Evolutionary conservation across 2,888 invertebrate species (phyloP).

Genomic region (Harpalus rubripes): DNA sequence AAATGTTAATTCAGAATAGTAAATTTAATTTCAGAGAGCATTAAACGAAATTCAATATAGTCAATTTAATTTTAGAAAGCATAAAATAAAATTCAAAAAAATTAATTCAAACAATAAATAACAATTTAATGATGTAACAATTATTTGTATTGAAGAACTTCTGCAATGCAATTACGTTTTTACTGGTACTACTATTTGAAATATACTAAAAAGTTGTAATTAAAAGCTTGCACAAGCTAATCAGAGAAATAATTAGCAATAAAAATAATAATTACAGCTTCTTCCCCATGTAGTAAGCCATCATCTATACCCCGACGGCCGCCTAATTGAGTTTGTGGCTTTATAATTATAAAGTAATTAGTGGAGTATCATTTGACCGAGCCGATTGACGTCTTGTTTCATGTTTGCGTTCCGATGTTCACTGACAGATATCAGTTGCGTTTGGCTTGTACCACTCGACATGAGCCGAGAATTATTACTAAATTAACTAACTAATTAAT

Average conservation of each 20-base stretch:
- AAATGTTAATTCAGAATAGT: too few species aligned
- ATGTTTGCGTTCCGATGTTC: background rate
- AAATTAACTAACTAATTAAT: conserved; percentile 32
- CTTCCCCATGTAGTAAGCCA: background rate
- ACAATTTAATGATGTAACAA: too few species aligned
- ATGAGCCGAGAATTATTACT: conserved; percentile 33
- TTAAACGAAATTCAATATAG: too few species aligned
- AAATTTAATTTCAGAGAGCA: too few species aligned
- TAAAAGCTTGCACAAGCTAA: background rate
- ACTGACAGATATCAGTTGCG: conserved; percentile 39
- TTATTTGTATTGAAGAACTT: too few species aligned
- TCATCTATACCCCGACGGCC: background rate
- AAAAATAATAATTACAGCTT: background rate
- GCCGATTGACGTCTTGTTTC: conserved; percentile 34
- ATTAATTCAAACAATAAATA: too few species aligned
- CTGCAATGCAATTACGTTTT: too few species aligned
- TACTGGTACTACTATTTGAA: too few species aligned
- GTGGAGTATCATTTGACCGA: conserved; percentile 38
- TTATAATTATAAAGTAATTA: conserved; percentile 44
- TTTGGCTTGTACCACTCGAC: background rate
- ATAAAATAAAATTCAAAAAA: too few species aligned
- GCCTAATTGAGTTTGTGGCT: conserved; percentile 21
- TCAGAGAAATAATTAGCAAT: background rate
- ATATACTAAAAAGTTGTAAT: too few species aligned
- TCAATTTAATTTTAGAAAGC: too few species aligned